Evolutionary conservation across 2,888 invertebrate species (phyloP), one percentile per base, ranked within the genome.

Genomic region (Tortricodes alternella): DNA sequence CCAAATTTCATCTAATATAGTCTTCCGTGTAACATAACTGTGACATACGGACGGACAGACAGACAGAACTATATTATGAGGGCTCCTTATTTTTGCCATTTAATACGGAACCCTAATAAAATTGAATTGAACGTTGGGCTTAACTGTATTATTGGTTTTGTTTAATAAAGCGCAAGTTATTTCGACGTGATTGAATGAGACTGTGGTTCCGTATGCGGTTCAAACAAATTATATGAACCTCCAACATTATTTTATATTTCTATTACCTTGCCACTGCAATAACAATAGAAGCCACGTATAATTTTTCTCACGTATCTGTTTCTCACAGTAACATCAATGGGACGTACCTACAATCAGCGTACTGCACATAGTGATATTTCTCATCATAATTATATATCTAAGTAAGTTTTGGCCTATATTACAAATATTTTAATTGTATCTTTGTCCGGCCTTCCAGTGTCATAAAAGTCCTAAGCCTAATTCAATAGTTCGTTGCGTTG

Each of bases 161-260:
- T 15, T 38, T 53, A 18, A 38, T 44, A 18, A 5, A 37, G 16
- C 18, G 43, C 29, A 56, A 56, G 41, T 41, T 15, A 29, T 35
- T 56, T 56, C 23, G 50, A 21, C 23, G 37, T 38, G 23, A 56
- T 37, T 50, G 56, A 50, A 49, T 38, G n/a, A 48, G 34, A 34
- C 13, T 18, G 38, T n/a, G 43, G 49, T 44, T 44, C 9, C n/a
- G 21, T 9, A 34, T 44, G 50, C 29, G 56, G 50, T 44, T 44
- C 27, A 29, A 37, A 8, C 9, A 49, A 49, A 50, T 44, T 44
- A 27, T 48, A 38, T 48, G 43, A 9, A 11, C n/a, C n/a, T n/a
- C n/a, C 24, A 24, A 41, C 48, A 16, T 21, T 13, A 11, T 16
- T 56, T 49, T 37, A 37, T 44, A 56, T 50, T 50, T 50, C 44